Conservation (phyloP, 1,140 invertebrate genomes). For the Micrasema minimum region DNA sequence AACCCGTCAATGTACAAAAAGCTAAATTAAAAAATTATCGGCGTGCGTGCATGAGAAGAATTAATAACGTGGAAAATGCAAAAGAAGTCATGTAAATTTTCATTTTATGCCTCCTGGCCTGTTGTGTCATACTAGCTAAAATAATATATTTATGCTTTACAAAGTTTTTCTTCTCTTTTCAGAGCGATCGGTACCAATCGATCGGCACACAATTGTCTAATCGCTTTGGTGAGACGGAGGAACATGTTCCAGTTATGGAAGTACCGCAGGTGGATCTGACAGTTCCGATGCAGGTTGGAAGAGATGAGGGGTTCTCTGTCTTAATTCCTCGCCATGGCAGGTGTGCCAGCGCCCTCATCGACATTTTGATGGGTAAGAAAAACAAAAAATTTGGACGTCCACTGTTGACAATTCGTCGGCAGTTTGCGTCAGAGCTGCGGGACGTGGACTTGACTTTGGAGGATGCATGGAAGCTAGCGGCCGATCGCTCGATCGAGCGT, state of each 20-base stretch:
- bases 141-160: slow-evolving; percentile 6
- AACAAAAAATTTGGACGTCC: too few relatives aligned
- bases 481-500: too few relatives aligned
- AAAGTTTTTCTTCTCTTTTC: neutral
- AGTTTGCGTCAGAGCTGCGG: too few relatives aligned
- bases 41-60: too few relatives aligned
- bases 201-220: slow-evolving; percentile 62
- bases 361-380: slow-evolving; percentile 66
- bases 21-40: too few relatives aligned
- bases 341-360: slow-evolving; percentile 63
- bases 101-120: too few relatives aligned
- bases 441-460: too few relatives aligned
- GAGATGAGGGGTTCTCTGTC: slow-evolving; percentile 67
- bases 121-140: neutral
- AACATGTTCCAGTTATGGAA: slow-evolving; percentile 65
- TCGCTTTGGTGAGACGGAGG: slow-evolving; percentile 64
- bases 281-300: slow-evolving; percentile 61
- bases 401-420: too few relatives aligned
- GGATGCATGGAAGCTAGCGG: too few relatives aligned
- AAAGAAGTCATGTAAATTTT: too few relatives aligned
- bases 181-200: slow-evolving; percentile 64
- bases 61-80: too few relatives aligned
- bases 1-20: too few relatives aligned
- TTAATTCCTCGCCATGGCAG: slow-evolving; percentile 68
- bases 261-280: slow-evolving; percentile 66